Percentiles rank a stretch among this genome's conserved stretches.
These are phyloP conservation scores for Coremacera marginata DNA, from an alignment of 2,888 invertebrate genomes.

Conservation along the genomic window DNA sequence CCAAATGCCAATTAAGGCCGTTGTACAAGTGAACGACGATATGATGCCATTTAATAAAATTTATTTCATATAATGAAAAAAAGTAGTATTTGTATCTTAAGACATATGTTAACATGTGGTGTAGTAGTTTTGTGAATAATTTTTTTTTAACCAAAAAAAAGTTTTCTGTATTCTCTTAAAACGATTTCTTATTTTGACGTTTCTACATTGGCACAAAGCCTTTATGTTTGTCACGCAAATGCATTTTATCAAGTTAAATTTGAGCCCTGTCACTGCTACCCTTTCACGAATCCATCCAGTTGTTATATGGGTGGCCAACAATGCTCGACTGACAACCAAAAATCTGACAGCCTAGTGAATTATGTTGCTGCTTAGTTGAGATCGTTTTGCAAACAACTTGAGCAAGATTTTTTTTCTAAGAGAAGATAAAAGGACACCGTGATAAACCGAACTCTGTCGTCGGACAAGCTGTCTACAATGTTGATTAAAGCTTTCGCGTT, in stretches of 20 bases:
- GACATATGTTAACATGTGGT: too few relatives aligned
- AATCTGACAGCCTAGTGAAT: constrained; percentile 47
- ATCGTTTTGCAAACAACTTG: constrained; percentile 38
- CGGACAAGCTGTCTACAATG: constrained; percentile 12
- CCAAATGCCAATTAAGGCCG: too few relatives aligned
- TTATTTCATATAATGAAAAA: too few relatives aligned
- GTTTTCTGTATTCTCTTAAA: too few relatives aligned
- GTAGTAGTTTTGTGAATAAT: too few relatives aligned
- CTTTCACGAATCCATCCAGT: not conserved
- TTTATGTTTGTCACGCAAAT: not conserved
- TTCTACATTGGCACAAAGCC: too few relatives aligned
- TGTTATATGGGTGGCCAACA: not conserved
- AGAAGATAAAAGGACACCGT: not conserved
- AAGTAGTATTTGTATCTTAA: too few relatives aligned
- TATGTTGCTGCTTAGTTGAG: constrained; percentile 35
- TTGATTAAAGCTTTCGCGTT: constrained; percentile 44
- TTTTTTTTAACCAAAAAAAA: too few relatives aligned
- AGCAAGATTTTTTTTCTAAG: constrained; percentile 42
- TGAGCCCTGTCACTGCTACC: not conserved
- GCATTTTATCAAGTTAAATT: not conserved
- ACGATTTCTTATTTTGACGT: too few relatives aligned
- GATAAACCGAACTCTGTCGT: not conserved
- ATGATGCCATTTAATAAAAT: too few relatives aligned
- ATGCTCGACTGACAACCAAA: constrained; percentile 39
- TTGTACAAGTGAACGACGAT: too few relatives aligned